Evolutionary conservation across 2,113 vertebrate genomes (phyloP).

Genomic region (Cacatua alba): DNA sequence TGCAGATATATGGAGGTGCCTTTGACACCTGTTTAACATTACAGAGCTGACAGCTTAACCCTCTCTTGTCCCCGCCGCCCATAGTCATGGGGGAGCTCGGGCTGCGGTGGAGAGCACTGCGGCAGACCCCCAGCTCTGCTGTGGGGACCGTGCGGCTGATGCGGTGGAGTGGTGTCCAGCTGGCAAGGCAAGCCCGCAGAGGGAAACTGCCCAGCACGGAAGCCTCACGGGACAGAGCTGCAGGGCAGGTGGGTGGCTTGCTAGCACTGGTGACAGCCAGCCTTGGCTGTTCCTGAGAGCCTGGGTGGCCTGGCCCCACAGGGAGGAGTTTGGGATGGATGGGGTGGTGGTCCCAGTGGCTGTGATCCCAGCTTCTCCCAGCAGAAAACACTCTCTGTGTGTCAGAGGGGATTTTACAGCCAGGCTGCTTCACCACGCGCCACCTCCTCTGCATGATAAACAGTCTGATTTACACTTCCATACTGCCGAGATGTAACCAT

Average conservation of each 20-base stretch:
- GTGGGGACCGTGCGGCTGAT: fast-evolving
- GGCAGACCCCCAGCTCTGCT: background rate
- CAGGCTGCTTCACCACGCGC: background rate
- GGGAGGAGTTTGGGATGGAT: background rate
- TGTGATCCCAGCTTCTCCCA: conserved; percentile 17
- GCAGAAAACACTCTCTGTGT: conserved; percentile 11
- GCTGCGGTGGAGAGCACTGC: background rate
- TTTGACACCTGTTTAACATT: conserved; percentile 82
- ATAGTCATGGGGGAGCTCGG: background rate
- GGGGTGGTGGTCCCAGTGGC: background rate
- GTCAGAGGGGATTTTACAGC: conserved; percentile 1
- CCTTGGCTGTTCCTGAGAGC: background rate
- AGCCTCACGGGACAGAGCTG: background rate
- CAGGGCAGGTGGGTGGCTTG: background rate
- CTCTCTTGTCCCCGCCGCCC: conserved; percentile 39
- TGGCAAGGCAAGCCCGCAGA: background rate
- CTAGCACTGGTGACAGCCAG: background rate
- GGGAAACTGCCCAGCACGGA: background rate
- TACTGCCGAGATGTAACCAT: fast-evolving
- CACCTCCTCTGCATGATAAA: background rate
- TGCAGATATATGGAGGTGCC: conserved; percentile 83
- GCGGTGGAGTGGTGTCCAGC: background rate
- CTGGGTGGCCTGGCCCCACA: fast-evolving
- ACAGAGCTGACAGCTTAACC: conserved; percentile 79
- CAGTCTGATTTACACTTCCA: background rate